phyloP scores from a whole-genome alignment of 1,140 invertebrate species.

The Dendroctonus valens region DNA sequence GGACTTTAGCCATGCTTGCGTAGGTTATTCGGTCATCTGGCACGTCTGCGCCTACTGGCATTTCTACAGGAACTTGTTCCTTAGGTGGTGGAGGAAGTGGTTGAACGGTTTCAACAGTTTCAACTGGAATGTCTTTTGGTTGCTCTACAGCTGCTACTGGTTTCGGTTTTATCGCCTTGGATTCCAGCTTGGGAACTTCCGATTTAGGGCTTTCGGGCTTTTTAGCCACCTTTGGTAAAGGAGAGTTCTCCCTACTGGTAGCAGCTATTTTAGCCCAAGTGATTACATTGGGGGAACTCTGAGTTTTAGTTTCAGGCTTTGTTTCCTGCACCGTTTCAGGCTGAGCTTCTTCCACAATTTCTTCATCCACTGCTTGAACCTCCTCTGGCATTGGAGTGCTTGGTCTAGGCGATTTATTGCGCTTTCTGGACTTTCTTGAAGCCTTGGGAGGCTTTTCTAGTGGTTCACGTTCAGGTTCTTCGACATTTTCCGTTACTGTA shows the following conservation, averaged over 20 bases:
- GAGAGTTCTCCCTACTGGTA: slow-evolving; percentile 30
- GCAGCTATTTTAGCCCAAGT: slow-evolving; percentile 33
- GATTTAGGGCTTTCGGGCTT: not conserved
- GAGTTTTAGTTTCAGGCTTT: slow-evolving; percentile 4
- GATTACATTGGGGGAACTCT: not conserved
- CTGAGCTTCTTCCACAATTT: slow-evolving; percentile 3
- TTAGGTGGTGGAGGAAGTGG: not conserved
- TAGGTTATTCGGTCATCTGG: slow-evolving; percentile 28
- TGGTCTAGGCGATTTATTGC: slow-evolving; percentile 20
- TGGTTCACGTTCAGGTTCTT: not conserved
- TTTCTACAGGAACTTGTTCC: slow-evolving; percentile 8
- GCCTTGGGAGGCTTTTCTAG: slow-evolving; percentile 15
- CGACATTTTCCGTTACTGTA: not conserved
- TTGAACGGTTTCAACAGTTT: not conserved
- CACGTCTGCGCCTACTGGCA: slow-evolving; percentile 22
- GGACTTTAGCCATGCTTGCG: slow-evolving; percentile 31
- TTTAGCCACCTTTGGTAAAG: not conserved
- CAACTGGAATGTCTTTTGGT: no score
- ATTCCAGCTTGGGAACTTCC: not conserved
- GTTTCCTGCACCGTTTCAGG: not conserved
- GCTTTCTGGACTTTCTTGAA: slow-evolving; percentile 28
- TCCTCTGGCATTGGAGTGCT: slow-evolving; percentile 3
- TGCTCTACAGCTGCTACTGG: no score
- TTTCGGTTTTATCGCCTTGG: not conserved
- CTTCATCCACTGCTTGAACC: not conserved